These are phyloP conservation scores for Diabrotica undecimpunctata DNA, from an alignment of 1,140 invertebrate genomes.

Conservation along the genomic window DNA sequence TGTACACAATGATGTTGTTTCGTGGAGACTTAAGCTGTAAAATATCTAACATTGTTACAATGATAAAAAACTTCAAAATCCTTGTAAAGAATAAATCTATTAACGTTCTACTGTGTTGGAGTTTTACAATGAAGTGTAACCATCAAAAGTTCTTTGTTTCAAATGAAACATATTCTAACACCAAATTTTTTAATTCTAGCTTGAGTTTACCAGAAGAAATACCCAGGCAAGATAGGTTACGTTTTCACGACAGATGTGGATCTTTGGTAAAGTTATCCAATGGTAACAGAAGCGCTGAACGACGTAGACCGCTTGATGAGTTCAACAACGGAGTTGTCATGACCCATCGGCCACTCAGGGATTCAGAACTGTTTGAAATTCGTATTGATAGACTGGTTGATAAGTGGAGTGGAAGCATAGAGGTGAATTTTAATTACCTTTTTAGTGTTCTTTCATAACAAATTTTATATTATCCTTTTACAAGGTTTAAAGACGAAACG, in stretches of 20 bases:
- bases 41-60: no score
- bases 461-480: no score
- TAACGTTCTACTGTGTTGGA: no score
- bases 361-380: constrained; percentile 92
- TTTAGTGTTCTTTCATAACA: no score
- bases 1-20: no score
- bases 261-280: constrained; percentile 83
- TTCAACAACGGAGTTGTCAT: constrained; percentile 93
- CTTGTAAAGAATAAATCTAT: no score
- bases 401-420: constrained; percentile 91
- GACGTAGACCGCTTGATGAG: constrained; percentile 83
- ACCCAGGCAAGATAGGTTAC: constrained; percentile 59
- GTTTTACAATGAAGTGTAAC: no score
- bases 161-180: no score
- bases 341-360: constrained; percentile 79
- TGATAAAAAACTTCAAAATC: no score
- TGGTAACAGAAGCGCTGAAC: constrained; percentile 79
- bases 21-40: no score
- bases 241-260: constrained; percentile 86
- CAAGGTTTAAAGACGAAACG: no score
- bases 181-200: constrained; percentile 27
- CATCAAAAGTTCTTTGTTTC: no score
- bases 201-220: constrained; percentile 43
- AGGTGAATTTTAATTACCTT: constrained; percentile 54
- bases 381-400: constrained; percentile 86